Conservation (phyloP, 2,888 invertebrate species). For the Rhaphigaster nebulosa region DNA sequence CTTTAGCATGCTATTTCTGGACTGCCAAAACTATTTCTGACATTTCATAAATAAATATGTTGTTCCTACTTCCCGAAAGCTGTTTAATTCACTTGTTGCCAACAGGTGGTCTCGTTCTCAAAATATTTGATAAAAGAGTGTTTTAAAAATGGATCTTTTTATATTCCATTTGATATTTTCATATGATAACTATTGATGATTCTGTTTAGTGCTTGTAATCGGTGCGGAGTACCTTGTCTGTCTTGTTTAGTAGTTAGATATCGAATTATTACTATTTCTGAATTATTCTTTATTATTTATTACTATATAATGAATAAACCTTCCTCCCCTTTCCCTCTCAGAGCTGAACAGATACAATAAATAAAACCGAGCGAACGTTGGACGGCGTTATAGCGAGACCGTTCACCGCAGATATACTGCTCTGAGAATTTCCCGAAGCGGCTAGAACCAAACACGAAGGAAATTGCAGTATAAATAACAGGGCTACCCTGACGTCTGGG, state of each 20-base stretch:
- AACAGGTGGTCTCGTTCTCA: not conserved
- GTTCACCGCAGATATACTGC: conserved; percentile 26
- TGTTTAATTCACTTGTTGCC: conserved; percentile 6
- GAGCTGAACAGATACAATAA: not conserved
- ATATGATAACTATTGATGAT: too few species aligned
- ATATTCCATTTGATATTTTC: not conserved
- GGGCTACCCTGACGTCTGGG: not conserved
- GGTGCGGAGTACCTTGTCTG: too few species aligned
- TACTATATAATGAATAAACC: not conserved
- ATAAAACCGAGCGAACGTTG: not conserved
- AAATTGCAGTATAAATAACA: conserved; percentile 42
- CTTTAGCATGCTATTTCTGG: not conserved
- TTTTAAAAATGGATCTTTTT: not conserved
- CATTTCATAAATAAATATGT: not conserved
- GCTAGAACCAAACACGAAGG: conserved; percentile 45
- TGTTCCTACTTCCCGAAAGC: not conserved
- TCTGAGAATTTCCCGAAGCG: not conserved
- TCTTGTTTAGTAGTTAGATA: too few species aligned
- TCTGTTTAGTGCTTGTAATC: too few species aligned
- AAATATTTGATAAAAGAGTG: not conserved
- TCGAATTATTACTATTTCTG: not conserved
- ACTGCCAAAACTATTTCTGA: not conserved
- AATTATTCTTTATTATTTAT: not conserved
- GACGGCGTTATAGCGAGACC: not conserved
- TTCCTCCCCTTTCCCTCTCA: not conserved